phyloP scores from a whole-genome alignment of 2,113 vertebrate genomes.

The Gymnorhina tibicen region DNA sequence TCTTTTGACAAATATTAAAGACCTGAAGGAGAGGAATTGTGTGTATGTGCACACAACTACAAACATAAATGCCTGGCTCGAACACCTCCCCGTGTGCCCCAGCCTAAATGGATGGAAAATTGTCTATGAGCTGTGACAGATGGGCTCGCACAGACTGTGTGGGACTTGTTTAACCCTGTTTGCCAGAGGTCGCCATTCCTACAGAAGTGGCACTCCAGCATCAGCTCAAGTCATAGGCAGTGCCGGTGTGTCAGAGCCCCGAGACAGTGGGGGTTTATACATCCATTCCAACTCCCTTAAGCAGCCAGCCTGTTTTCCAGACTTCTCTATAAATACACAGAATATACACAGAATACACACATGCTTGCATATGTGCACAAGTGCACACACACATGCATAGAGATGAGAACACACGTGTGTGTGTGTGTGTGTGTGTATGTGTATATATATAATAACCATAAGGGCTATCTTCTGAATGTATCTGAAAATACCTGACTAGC shows the following conservation, averaged over 20 bases:
- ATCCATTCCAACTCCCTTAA: neutral
- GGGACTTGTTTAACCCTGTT: neutral
- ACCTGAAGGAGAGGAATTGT: neutral
- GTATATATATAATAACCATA: neutral
- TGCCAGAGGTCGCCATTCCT: neutral
- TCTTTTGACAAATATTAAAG: neutral
- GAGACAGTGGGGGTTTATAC: neutral
- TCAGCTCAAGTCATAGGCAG: neutral
- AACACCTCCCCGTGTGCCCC: neutral
- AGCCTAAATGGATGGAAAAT: neutral
- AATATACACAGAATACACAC: neutral
- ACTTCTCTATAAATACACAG: neutral
- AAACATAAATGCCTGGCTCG: neutral
- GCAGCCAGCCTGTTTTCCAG: neutral
- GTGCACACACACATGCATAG: no score
- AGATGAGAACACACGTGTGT: no score
- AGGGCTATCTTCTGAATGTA: neutral
- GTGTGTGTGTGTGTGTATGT: no score
- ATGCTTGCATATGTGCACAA: neutral
- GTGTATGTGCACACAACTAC: neutral
- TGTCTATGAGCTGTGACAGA: neutral
- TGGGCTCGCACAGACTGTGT: neutral
- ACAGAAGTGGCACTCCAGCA: neutral
- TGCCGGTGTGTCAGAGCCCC: fast-evolving
- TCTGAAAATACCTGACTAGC: neutral